Base-by-base conservation (phyloP, 2,888 invertebrate species). In the Parthenolecanium corni region DNA sequence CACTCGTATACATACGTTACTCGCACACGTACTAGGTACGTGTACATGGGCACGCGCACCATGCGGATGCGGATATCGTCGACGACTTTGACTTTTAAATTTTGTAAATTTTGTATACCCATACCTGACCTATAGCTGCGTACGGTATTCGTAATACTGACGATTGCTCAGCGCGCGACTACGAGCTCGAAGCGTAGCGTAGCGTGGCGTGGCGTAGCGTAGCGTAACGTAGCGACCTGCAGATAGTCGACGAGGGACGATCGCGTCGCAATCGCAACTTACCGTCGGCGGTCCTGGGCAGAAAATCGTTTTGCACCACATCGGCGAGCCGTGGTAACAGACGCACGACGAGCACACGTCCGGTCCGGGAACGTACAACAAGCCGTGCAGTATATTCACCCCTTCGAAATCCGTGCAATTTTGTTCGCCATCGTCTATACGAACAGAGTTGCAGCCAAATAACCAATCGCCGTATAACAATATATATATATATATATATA, bases 251-350 rank as follows among this genome's bases (percentile, higher is more conserved):
- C 36, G 12, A 31, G 5, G 24, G 9, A 38, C 49, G 25, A 36
- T n/a, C n/a, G n/a, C n/a, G n/a, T n/a, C n/a, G n/a, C n/a, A n/a
- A n/a, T n/a, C n/a, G 42, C 24, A 47, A 64, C 86, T 83, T 72
- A 89, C 88, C 74, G 86, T 87, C 68, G 88, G 88, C 64, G 89
- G 88, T 64, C 68, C 69, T 73, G 86, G 84, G 74, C 89, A 89
- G 76, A 85, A 89, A 71, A 88, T 89, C 57, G 88, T 86, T 75
- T 86, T 84, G 74, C 89, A 89, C 88, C 88, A 89, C 80, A 84
- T 83, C 54, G 89, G 88, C 72, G 86, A 82, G 25, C 85, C 84
- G 75, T 89, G 87, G 76, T 89, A 89, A 75, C 89, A 89, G 58
- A 89, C 88, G 73, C 89, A 89, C 67, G 86, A 80, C 64, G 86